phyloP scores from a whole-genome alignment of 2,888 invertebrate genomes.

The Tachina fera region DNA sequence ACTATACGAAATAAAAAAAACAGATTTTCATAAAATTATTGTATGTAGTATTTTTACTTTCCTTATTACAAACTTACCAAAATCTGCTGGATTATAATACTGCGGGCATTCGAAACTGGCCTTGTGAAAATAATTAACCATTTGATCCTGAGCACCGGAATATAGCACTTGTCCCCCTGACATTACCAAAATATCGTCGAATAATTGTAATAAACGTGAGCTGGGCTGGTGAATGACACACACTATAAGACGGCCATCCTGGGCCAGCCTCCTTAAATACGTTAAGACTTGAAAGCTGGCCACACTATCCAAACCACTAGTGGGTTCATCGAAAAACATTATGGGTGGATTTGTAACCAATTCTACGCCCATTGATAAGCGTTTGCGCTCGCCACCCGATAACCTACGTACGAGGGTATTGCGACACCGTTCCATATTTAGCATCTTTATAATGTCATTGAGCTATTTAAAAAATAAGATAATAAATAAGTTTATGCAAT shows the following conservation, averaged over 20 bases:
- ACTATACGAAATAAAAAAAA: constrained; percentile 73
- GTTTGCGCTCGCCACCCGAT: constrained; percentile 95
- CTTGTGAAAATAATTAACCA: constrained; percentile 88
- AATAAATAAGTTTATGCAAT: neutral
- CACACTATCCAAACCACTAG: constrained; percentile 92
- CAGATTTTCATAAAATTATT: neutral
- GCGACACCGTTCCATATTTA: constrained; percentile 87
- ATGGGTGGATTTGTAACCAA: constrained; percentile 95
- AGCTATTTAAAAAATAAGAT: constrained; percentile 84
- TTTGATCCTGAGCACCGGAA: constrained; percentile 88
- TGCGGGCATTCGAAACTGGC: constrained; percentile 90
- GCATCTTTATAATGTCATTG: constrained; percentile 89
- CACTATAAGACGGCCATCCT: constrained; percentile 92
- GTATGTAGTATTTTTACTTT: neutral
- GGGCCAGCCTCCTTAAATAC: constrained; percentile 90
- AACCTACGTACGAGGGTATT: constrained; percentile 88
- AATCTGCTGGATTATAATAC: constrained; percentile 96
- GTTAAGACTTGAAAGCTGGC: constrained; percentile 91
- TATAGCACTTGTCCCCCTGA: constrained; percentile 90
- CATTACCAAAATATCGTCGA: constrained; percentile 93
- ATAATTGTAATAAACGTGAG: constrained; percentile 91
- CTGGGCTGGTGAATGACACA: constrained; percentile 96
- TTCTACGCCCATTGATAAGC: constrained; percentile 94
- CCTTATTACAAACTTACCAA: constrained; percentile 84
- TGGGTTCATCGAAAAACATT: constrained; percentile 97